These are phyloP conservation scores for Drosophila ogumai DNA, from an alignment of 1,140 invertebrate genomes.

Conservation along the genomic window DNA sequence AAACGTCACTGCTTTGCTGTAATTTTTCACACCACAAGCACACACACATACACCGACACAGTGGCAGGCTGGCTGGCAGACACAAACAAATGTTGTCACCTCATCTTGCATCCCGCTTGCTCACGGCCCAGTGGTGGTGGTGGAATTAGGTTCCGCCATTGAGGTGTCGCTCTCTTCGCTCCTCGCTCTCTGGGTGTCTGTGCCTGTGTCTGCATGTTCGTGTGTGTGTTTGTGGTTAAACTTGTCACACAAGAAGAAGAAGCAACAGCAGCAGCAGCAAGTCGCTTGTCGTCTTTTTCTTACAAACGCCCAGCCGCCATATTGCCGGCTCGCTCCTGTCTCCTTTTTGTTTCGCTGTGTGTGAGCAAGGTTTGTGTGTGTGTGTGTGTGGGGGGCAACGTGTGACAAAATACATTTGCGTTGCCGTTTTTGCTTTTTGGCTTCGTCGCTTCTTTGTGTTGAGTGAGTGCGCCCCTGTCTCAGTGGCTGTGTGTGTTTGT, in stretches of 20 bases:
- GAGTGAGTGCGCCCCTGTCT: constrained; percentile 8
- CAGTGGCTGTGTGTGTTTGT: constrained; percentile 24
- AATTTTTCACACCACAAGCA: constrained; percentile 74
- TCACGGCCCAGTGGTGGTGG: constrained; percentile 33
- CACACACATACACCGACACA: constrained; percentile 2
- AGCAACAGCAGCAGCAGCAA: constrained; percentile 57
- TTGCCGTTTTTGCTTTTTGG: constrained; percentile 75
- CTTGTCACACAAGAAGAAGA: constrained; percentile 82
- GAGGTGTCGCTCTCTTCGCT: constrained; percentile 61
- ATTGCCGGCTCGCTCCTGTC: constrained; percentile 65
- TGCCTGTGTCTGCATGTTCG: constrained; percentile 32
- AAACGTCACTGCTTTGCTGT: constrained; percentile 70
- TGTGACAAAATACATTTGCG: constrained; percentile 83
- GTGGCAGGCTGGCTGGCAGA: not conserved
- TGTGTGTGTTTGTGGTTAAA: constrained; percentile 80
- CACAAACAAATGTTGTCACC: constrained; percentile 41
- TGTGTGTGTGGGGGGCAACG: constrained; percentile 44
- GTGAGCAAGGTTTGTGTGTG: not conserved
- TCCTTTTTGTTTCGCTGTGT: constrained; percentile 41
- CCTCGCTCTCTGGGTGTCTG: constrained; percentile 38
- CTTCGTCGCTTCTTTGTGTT: constrained; percentile 60
- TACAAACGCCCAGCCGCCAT: constrained; percentile 59
- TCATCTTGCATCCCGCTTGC: constrained; percentile 31
- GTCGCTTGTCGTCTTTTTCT: constrained; percentile 78
- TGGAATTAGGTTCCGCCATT: constrained; percentile 71